Evolutionary conservation across 37 sponge, comb jelly and placozoan species (phyloP).

Genomic region (Axinella damicornis): DNA sequence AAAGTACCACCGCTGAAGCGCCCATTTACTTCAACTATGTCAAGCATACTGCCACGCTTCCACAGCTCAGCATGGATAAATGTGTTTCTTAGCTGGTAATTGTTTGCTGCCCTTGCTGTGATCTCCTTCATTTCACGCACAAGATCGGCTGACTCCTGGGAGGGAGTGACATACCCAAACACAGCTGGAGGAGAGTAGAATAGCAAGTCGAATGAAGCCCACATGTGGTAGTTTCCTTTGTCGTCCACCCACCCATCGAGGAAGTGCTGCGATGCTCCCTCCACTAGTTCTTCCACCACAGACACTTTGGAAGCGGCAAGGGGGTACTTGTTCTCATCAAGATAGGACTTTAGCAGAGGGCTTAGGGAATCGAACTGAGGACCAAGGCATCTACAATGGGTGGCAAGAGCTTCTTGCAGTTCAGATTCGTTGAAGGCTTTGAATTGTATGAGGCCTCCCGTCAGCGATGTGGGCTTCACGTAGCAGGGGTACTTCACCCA

Average conservation of each 20-base stretch:
- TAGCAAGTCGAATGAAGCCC: background rate
- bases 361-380: background rate
- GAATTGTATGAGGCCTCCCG: background rate
- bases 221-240: background rate
- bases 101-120: background rate
- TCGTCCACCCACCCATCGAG: conserved; percentile 35
- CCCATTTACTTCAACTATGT: conserved; percentile 9
- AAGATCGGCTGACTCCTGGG: background rate
- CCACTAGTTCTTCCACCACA: conserved; percentile 36
- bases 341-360: background rate
- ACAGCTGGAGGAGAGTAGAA: too few relatives aligned
- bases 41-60: background rate
- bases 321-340: conserved; percentile 23
- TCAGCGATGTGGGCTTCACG: conserved; percentile 23
- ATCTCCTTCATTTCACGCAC: background rate
- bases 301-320: conserved; percentile 15
- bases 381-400: background rate
- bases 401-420: conserved; percentile 13
- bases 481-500: conserved; percentile 27
- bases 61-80: conserved; percentile 27
- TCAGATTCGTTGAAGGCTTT: conserved; percentile 6
- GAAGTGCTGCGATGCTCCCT: background rate
- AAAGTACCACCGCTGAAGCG: background rate
- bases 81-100: conserved; percentile 9
- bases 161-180: background rate